Evolutionary conservation across 2,113 vertebrate species (phyloP), one percentile per base, ranked within the genome.

Genomic region (Anas platyrhynchos): DNA sequence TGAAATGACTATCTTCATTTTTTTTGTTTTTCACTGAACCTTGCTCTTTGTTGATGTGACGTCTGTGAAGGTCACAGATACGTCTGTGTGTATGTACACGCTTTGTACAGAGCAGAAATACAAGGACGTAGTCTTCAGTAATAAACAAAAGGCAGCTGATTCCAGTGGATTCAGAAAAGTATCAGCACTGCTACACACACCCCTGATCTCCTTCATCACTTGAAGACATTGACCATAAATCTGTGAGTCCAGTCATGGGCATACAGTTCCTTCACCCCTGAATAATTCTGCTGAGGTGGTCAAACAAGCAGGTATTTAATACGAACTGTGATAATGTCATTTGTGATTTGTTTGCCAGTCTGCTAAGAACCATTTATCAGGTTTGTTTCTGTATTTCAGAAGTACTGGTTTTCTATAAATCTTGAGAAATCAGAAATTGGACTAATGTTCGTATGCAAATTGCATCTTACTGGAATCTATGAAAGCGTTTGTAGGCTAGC

Each of bases 141-240:
- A 16, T 46, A 66, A 41, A 25, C 18, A 27, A 65, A 29, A 54
- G 50, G 27, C 8, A 79, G 43, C 3, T 58, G 41, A 17, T 82
- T 55, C 36, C 43, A 3, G 29, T 0, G 23, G 77, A 23, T 32
- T 56, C 26, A 54, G 86, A 66, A 44, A 2, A n/a, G 61, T 13
- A 43, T 52, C 36, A 22, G 46, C 14, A 4, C 13, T 7, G 26
- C 67, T 6, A 0, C 2, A 1, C 14, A 3, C 1, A 1, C 43
- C 29, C 44, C 29, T 2, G 5, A 0, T 0, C 62, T 66, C 72
- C 7, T 72, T 38, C 46, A 4, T 23, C 71, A 2, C 23, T 1
- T 16, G 56, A 72, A 82, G 38, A 44, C 65, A 36, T 1, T n/a
- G 5, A 9, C 68, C 25, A 27, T 32, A 36, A 43, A 50, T 44